Evolutionary conservation across 2,113 vertebrate genomes (phyloP).

Genomic region (Brienomyrus brachyistius): DNA sequence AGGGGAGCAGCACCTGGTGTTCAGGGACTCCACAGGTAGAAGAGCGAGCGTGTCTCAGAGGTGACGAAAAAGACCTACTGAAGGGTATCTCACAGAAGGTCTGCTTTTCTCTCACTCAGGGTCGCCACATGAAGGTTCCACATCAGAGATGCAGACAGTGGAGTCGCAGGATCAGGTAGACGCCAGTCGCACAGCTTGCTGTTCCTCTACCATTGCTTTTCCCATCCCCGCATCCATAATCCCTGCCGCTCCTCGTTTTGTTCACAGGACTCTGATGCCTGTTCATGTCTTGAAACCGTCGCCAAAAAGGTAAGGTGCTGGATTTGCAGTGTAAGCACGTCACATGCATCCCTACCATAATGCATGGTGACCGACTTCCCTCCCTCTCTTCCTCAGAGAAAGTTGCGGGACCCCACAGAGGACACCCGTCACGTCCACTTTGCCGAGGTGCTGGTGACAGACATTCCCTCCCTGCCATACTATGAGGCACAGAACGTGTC

Average conservation of each 20-base stretch:
- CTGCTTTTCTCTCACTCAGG: neutral
- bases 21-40: neutral
- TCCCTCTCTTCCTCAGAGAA: conserved; percentile 43
- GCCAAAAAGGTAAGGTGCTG: conserved; percentile 51
- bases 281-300: conserved; percentile 36
- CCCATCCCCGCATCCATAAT: conserved; percentile 13
- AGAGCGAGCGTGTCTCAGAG: neutral
- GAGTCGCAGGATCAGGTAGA: conserved; percentile 14
- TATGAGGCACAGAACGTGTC: conserved; percentile 34
- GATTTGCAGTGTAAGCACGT: neutral
- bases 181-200: neutral
- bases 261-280: conserved; percentile 36
- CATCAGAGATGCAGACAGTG: neutral
- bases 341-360: neutral
- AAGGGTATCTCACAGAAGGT: neutral
- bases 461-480: conserved; percentile 34
- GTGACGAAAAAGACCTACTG: neutral
- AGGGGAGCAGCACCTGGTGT: conserved; percentile 20
- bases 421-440: conserved; percentile 51
- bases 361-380: neutral
- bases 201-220: neutral
- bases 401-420: conserved; percentile 37
- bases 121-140: neutral
- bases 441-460: conserved; percentile 46
- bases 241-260: conserved; percentile 35